Percentiles rank a stretch among this genome's conserved stretches.
These are phyloP conservation scores for Chascanopsetta lugubris DNA, from an alignment of 2,113 vertebrate species.

Conservation along the genomic window DNA sequence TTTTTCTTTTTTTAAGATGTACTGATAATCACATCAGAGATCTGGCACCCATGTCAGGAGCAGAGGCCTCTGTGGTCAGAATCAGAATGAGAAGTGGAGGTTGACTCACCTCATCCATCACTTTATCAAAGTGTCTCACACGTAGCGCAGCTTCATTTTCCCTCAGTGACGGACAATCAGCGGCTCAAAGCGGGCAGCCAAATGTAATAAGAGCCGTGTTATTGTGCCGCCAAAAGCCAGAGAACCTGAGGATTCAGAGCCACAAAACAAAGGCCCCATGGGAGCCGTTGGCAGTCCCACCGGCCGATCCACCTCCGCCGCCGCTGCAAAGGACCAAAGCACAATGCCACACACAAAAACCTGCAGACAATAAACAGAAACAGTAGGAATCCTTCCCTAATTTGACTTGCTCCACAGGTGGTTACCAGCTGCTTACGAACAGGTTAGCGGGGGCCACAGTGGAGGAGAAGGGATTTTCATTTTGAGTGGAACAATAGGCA, in stretches of 20 bases:
- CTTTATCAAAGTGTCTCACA: conserved; percentile 4
- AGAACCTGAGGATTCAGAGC: conserved; percentile 40
- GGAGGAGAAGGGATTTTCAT: conserved; percentile 51
- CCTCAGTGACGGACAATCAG: conserved; percentile 1
- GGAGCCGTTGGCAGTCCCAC: conserved; percentile 34
- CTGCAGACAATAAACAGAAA: conserved; percentile 89
- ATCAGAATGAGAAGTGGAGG: neutral
- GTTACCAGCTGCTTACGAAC: conserved; percentile 90
- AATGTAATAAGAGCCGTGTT: conserved; percentile 7
- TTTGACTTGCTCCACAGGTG: conserved; percentile 98
- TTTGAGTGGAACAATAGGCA: conserved; percentile 82
- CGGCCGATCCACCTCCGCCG: conserved; percentile 63
- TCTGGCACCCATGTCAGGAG: conserved; percentile 18
- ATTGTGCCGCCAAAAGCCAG: neutral
- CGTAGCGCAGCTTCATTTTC: neutral
- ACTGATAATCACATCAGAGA: conserved; percentile 53
- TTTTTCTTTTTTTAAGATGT: conserved; percentile 22
- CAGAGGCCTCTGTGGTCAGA: conserved; percentile 13
- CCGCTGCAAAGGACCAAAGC: conserved; percentile 74
- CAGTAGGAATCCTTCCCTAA: conserved; percentile 92
- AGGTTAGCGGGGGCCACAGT: conserved; percentile 87
- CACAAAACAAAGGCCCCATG: conserved; percentile 42
- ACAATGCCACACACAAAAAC: conserved; percentile 84
- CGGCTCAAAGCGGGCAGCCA: neutral
- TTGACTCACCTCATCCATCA: neutral